These are phyloP conservation scores for Ectemnius lituratus DNA, from an alignment of 2,888 invertebrate genomes.

Conservation along the genomic window DNA sequence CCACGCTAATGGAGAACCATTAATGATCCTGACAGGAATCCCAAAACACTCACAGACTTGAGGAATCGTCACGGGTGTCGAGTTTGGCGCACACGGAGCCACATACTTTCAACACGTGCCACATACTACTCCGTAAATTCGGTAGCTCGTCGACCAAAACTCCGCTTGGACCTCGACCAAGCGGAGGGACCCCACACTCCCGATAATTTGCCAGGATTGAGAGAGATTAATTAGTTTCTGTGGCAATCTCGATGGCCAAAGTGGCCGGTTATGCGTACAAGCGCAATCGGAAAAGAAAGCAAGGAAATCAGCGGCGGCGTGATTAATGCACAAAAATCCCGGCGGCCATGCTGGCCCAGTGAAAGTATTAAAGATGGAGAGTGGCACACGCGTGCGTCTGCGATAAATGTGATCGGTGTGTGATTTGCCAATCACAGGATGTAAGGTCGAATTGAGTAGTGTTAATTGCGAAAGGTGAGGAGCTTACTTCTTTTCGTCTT, in stretches of 20 bases:
- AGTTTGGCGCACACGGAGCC: slow-evolving; percentile 25
- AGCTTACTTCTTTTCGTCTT: slow-evolving; percentile 67
- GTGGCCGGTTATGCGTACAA: not conserved
- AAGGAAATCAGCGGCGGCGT: not conserved
- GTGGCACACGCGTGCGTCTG: too few species aligned
- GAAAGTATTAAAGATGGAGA: not conserved
- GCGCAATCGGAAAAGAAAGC: not conserved
- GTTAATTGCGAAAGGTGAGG: slow-evolving; percentile 11
- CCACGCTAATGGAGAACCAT: slow-evolving; percentile 41
- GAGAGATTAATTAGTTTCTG: slow-evolving; percentile 8
- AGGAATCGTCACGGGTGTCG: slow-evolving; percentile 21
- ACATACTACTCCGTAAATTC: too few species aligned
- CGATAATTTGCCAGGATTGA: slow-evolving; percentile 6
- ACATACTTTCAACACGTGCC: slow-evolving; percentile 31
- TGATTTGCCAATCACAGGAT: too few species aligned
- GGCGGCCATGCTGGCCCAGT: not conserved
- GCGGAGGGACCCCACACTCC: too few species aligned
- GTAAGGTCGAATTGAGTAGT: not conserved
- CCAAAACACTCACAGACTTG: slow-evolving; percentile 41
- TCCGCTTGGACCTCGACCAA: too few species aligned
- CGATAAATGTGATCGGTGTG: too few species aligned
- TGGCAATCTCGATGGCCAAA: not conserved
- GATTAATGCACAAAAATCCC: slow-evolving; percentile 2
- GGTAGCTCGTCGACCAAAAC: too few species aligned
- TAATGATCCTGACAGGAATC: slow-evolving; percentile 48